phyloP scores from a whole-genome alignment of 2,113 vertebrate genomes.

The Trichechus manatus region DNA sequence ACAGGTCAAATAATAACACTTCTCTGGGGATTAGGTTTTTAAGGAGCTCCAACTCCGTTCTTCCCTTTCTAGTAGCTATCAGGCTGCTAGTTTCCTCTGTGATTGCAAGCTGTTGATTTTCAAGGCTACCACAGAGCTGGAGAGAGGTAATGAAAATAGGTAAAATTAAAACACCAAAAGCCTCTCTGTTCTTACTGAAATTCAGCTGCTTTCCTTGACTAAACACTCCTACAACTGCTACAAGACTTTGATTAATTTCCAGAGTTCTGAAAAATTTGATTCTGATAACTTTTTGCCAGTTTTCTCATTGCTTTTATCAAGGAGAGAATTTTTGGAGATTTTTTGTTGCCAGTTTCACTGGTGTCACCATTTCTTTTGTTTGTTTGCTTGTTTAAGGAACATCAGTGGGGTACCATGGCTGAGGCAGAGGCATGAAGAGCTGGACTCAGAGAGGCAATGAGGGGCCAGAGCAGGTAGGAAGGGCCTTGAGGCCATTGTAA shows the following conservation, averaged over 20 bases:
- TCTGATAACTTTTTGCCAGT: not conserved
- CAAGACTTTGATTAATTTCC: not conserved
- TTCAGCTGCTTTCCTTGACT: not conserved
- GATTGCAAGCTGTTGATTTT: not conserved
- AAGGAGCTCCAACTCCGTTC: not conserved
- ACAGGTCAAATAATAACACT: not conserved
- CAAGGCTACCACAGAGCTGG: not conserved
- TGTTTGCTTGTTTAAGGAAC: not conserved
- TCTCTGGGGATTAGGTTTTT: not conserved
- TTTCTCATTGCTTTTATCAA: not conserved
- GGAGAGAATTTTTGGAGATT: not conserved
- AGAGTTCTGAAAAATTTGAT: not conserved
- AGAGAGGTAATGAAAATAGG: not conserved
- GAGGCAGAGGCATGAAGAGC: not conserved
- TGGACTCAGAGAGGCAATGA: not conserved
- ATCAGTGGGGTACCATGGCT: no score
- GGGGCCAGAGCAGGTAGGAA: rapidly evolving
- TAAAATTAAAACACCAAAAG: not conserved
- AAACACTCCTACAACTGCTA: not conserved
- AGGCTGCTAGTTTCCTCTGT: no score
- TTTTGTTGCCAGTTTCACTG: not conserved
- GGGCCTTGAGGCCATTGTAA: not conserved
- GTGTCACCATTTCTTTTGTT: not conserved
- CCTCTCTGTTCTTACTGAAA: not conserved
- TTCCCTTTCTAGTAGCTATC: not conserved